Evolutionary conservation across 2,797 vertebrate genomes (phyloP).

Genomic region (Thaleichthys pacificus): DNA sequence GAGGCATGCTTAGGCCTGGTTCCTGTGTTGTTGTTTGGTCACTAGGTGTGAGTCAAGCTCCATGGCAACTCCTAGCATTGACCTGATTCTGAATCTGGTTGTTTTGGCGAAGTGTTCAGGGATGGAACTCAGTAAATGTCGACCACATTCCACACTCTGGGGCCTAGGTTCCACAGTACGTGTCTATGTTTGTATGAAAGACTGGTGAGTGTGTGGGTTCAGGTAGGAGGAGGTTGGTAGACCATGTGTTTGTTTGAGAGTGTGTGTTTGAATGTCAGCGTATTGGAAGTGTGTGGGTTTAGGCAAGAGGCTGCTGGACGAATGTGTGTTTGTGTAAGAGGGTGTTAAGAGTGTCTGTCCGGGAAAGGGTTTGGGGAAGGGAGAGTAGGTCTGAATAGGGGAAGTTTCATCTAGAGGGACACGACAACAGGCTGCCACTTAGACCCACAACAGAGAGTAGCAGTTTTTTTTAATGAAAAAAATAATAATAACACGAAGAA

Average conservation of each 20-base stretch:
- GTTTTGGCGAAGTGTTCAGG: conserved; percentile 39
- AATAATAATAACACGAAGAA: not conserved
- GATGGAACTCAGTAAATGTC: conserved; percentile 33
- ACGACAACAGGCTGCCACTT: not conserved
- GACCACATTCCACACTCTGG: conserved; percentile 42
- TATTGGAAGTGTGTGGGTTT: too few relatives aligned
- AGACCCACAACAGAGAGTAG: not conserved
- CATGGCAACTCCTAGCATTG: conserved; percentile 38
- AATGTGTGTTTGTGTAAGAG: too few relatives aligned
- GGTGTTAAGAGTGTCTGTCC: too few relatives aligned
- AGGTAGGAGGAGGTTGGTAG: too few relatives aligned
- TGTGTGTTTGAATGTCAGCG: not conserved
- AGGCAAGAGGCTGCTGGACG: too few relatives aligned
- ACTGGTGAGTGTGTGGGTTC: too few relatives aligned
- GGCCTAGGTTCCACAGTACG: conserved; percentile 30
- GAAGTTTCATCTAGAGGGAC: too few relatives aligned
- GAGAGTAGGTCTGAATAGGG: not conserved
- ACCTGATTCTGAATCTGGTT: conserved; percentile 37
- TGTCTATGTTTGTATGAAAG: too few relatives aligned
- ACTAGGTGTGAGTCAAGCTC: conserved; percentile 50
- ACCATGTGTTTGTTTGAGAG: not conserved
- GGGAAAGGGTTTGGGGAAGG: too few relatives aligned
- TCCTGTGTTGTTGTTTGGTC: conserved; percentile 48
- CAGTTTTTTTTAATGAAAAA: not conserved
- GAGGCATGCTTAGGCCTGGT: not conserved